phyloP scores from a whole-genome alignment of 2,888 invertebrate genomes.

The Galerucella calmariensis region DNA sequence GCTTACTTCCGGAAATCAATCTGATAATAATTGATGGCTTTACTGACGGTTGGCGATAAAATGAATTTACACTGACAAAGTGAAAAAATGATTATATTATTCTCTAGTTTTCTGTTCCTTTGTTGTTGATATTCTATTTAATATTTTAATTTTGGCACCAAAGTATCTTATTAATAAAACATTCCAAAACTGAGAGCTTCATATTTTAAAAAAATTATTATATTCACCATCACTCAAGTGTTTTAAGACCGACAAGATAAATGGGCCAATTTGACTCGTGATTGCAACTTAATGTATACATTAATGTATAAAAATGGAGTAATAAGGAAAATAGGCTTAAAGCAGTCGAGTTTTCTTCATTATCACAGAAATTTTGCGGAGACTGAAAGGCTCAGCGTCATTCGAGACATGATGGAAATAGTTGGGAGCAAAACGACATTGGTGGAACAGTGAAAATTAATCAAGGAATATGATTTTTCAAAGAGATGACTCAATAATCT shows the following conservation, averaged over 20 bases:
- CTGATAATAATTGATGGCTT: no score
- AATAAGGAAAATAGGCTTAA: slow-evolving; percentile 36
- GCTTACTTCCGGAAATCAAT: no score
- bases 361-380: slow-evolving; percentile 41
- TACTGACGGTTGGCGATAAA: no score
- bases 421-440: slow-evolving; percentile 18
- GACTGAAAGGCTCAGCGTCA: slow-evolving; percentile 23
- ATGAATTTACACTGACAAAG: no score
- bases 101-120: no score
- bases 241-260: slow-evolving; percentile 22
- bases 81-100: no score
- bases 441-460: background rate
- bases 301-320: slow-evolving; percentile 39
- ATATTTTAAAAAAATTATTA: background rate
- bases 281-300: slow-evolving; percentile 39
- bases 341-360: slow-evolving; percentile 38
- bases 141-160: no score
- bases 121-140: no score
- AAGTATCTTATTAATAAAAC: no score
- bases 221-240: background rate
- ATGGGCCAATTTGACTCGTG: slow-evolving; percentile 21
- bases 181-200: no score
- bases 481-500: background rate
- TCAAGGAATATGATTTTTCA: background rate
- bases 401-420: slow-evolving; percentile 36